Percentiles rank a stretch among this genome's conserved stretches.
Conservation (phyloP, 2,888 invertebrate genomes). For the Papilio elwesi region DNA sequence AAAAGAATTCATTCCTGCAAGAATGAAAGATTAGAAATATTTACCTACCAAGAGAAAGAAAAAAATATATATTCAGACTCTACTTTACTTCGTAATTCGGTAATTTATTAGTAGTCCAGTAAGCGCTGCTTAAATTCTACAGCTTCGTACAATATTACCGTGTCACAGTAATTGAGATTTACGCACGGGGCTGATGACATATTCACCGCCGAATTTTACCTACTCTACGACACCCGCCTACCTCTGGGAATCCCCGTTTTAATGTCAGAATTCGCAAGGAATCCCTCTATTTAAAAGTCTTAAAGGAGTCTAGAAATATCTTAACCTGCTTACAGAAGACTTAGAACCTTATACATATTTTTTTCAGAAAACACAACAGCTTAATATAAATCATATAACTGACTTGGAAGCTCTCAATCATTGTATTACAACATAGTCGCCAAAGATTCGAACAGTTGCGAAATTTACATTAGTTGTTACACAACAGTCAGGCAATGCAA, state of each 20-base stretch:
- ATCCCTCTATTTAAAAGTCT: constrained; percentile 18
- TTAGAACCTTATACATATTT: too few relatives aligned
- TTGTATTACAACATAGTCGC: too few relatives aligned
- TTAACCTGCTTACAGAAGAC: neutral
- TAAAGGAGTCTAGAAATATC: constrained; percentile 1
- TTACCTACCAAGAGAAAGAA: neutral
- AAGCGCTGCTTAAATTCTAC: neutral
- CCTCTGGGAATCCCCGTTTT: constrained; percentile 26
- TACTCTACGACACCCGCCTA: neutral
- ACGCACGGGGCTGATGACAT: constrained; percentile 32
- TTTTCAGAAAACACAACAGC: too few relatives aligned
- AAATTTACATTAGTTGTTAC: too few relatives aligned
- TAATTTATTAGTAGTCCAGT: neutral
- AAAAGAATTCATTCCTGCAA: neutral
- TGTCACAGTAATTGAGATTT: constrained; percentile 36
- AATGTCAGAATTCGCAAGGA: constrained; percentile 25
- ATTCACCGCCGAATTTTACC: constrained; percentile 23
- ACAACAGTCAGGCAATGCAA: too few relatives aligned
- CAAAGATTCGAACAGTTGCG: too few relatives aligned
- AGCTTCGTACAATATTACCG: constrained; percentile 31
- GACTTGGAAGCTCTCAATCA: too few relatives aligned
- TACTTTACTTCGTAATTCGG: neutral
- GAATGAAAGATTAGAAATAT: too few relatives aligned
- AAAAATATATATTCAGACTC: neutral
- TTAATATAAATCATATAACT: too few relatives aligned